Base-by-base conservation (phyloP, 2,797 vertebrate genomes). In the Falco cherrug region DNA sequence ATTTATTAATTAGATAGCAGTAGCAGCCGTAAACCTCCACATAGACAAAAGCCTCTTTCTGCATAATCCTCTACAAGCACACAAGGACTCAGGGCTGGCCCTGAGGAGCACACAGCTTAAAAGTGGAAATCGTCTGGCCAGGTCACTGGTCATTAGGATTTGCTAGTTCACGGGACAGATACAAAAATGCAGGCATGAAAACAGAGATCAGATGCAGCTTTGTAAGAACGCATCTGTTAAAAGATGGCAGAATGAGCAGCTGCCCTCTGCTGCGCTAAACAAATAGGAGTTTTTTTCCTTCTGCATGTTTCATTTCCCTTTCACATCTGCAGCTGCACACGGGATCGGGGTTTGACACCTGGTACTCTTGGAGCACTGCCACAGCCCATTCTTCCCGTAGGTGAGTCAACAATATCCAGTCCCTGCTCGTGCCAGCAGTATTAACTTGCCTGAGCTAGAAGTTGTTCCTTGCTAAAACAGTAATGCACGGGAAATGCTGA, bases 321-420 rank as follows among this genome's bases (percentile, higher is more conserved):
- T 31, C 17, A 25, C n/a, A 26, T 33, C 59, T 50, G 37, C 51
- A 77, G 43, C 13, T 65, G 41, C 9, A 18, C 1, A 0, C 6
- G 35, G 33, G 33, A 47, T 47, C 0, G 0, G 15, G 5, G 10
- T 70, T 65, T 47, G 28, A 65, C 11, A 45, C 13, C 22, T 21
- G 16, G 26, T 59, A 10, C 17, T 68, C 28, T 37, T 2, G 0
- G 21, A 65, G 29, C 29, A 54, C 11, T 14, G 33, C 31, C 16
- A 65, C 24, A 73, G 13, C 11, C 50, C 59, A 10, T 19, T 74
- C 45, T 53, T 88, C 31, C 45, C 61, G 16, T 6, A 48, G 15
- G 15, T 39, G 63, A 59, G 47, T 24, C 25, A 82, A 43, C 94
- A 89, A 31, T 39, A 43, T 22, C 26, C 47, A 82, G 10, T 14